Evolutionary conservation across 1,140 invertebrate genomes (phyloP).

Genomic region (Drosophila tani): DNA sequence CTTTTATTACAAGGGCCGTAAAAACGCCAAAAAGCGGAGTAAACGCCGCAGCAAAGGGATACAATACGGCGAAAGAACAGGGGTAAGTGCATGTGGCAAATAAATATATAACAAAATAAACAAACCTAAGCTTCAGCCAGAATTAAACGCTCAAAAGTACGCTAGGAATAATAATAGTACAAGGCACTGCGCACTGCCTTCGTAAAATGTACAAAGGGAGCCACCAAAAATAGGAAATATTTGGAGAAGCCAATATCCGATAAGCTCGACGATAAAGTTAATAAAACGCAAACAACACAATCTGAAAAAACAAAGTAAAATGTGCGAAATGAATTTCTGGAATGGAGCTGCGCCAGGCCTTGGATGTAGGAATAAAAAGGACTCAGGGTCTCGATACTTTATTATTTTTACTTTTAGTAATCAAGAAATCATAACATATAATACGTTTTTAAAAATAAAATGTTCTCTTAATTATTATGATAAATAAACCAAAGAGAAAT

Average conservation of each 20-base stretch:
- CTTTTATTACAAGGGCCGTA: slow-evolving; percentile 79
- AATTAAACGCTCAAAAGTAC: slow-evolving; percentile 8
- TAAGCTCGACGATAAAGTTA: background rate
- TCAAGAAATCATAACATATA: too few species aligned
- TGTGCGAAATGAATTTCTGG: background rate
- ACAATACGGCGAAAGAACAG: slow-evolving; percentile 33
- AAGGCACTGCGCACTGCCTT: background rate
- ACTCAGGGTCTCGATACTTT: background rate
- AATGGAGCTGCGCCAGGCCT: background rate
- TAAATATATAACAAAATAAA: slow-evolving; percentile 26
- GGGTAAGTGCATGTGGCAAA: slow-evolving; percentile 64
- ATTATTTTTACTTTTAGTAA: background rate
- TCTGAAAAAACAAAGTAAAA: background rate
- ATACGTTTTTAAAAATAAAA: too few species aligned
- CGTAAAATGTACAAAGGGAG: background rate
- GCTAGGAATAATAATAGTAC: slow-evolving; percentile 18
- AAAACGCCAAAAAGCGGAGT: slow-evolving; percentile 63
- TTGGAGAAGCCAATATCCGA: background rate
- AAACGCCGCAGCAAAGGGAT: slow-evolving; percentile 59
- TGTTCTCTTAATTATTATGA: too few species aligned
- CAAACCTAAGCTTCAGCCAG: slow-evolving; percentile 1
- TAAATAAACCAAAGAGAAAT: background rate
- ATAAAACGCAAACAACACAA: slow-evolving; percentile 8
- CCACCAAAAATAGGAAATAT: slow-evolving; percentile 11
- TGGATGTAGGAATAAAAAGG: background rate